Evolutionary conservation across 2,113 vertebrate species (phyloP).

Genomic region (Myotis brandtii): DNA sequence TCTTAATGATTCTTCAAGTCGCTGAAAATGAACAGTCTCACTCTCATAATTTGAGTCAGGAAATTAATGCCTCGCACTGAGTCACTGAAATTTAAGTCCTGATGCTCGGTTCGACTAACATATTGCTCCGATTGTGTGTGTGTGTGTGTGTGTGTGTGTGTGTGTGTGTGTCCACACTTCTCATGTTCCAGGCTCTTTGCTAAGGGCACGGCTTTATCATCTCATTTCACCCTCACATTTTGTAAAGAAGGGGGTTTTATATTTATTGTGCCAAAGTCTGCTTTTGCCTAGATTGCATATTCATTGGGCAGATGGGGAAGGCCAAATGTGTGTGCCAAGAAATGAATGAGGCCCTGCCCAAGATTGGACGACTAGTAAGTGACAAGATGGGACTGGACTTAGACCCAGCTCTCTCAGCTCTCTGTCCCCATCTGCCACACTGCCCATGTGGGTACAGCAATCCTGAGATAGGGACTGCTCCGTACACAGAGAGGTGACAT

Average conservation of each 20-base stretch:
- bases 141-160: no score
- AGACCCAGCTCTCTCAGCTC: not conserved
- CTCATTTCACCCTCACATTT: not conserved
- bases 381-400: no score
- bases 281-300: no score
- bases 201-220: not conserved
- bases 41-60: not conserved
- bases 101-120: not conserved
- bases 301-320: not conserved
- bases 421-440: rapidly evolving
- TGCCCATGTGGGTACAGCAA: not conserved
- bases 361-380: rapidly evolving
- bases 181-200: not conserved
- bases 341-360: not conserved
- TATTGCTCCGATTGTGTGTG: no score
- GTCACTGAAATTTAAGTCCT: not conserved
- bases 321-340: not conserved
- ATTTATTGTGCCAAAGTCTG: not conserved
- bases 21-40: not conserved
- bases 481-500: not conserved
- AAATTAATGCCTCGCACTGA: not conserved
- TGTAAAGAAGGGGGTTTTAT: not conserved
- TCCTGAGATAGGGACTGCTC: not conserved
- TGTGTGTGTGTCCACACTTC: not conserved
- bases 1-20: not conserved